phyloP scores from a whole-genome alignment of 2,888 invertebrate genomes.

The Tuberolachnus salignus region DNA sequence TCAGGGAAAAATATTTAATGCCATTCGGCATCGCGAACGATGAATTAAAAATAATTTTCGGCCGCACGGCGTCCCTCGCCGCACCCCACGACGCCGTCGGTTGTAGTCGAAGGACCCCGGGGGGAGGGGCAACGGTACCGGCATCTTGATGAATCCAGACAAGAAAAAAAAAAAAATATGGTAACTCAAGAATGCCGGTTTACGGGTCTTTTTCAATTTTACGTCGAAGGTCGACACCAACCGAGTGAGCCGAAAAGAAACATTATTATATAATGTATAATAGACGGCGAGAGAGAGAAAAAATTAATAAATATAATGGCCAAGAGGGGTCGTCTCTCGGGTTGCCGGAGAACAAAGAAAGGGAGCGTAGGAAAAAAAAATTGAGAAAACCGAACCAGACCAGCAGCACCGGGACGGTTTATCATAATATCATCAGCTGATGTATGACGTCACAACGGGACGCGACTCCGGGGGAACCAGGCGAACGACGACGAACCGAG shows the following conservation, averaged over 20 bases:
- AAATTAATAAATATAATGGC: slow-evolving; percentile 45
- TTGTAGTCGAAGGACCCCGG: neutral
- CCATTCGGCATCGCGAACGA: slow-evolving; percentile 29
- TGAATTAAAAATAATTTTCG: slow-evolving; percentile 20
- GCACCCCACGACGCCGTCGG: neutral
- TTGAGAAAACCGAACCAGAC: slow-evolving; percentile 42
- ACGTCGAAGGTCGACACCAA: slow-evolving; percentile 28
- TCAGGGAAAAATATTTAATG: neutral
- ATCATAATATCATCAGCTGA: slow-evolving; percentile 49
- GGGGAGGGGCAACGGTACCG: neutral
- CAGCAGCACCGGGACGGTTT: slow-evolving; percentile 28
- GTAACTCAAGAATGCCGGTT: slow-evolving; percentile 45
- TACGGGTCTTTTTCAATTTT: slow-evolving; percentile 51
- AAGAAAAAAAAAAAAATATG: slow-evolving; percentile 35
- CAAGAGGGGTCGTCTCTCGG: slow-evolving; percentile 14
- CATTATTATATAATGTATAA: neutral
- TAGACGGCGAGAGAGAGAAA: neutral
- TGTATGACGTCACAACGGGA: slow-evolving; percentile 49
- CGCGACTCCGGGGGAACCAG: slow-evolving; percentile 3
- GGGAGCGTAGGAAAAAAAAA: slow-evolving; percentile 18
- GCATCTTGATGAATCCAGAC: slow-evolving; percentile 27
- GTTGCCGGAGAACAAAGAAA: slow-evolving; percentile 23
- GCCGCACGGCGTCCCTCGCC: neutral
- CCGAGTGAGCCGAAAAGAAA: slow-evolving; percentile 18
- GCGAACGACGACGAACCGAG: slow-evolving; percentile 2